Evolutionary conservation across 2,888 invertebrate species (phyloP).

Genomic region (Drosophila austrosaltans): DNA sequence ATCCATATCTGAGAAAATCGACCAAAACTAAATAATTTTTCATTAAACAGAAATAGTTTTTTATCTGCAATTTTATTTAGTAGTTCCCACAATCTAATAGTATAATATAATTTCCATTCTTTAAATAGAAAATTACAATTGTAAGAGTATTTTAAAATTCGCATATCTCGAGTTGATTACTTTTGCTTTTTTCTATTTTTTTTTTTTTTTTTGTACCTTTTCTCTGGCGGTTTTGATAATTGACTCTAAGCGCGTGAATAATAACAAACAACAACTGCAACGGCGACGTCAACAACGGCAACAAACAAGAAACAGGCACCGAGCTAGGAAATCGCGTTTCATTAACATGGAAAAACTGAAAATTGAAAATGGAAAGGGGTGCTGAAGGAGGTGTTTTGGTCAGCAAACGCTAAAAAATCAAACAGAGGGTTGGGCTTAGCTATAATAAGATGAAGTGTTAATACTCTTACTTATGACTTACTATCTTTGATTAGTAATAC

Average conservation of each 20-base stretch:
- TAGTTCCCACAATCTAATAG: too few relatives aligned
- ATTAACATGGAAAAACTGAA: constrained; percentile 69
- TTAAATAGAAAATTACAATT: too few relatives aligned
- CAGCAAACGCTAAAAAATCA: constrained; percentile 27
- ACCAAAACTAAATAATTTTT: too few relatives aligned
- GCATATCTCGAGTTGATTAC: neutral
- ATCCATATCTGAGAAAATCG: too few relatives aligned
- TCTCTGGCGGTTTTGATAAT: constrained; percentile 63
- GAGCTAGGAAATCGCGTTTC: constrained; percentile 76
- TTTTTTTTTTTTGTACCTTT: constrained; percentile 25
- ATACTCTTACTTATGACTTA: neutral
- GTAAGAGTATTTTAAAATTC: neutral
- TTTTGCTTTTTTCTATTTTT: constrained; percentile 34
- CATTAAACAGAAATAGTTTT: too few relatives aligned
- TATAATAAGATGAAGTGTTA: neutral
- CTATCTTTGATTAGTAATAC: too few relatives aligned
- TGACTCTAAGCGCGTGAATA: constrained; percentile 79
- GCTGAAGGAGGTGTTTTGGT: constrained; percentile 33
- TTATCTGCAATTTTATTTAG: too few relatives aligned
- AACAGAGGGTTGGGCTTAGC: neutral
- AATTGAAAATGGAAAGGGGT: constrained; percentile 58
- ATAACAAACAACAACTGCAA: constrained; percentile 62
- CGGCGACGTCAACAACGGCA: constrained; percentile 32
- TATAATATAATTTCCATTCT: too few relatives aligned
- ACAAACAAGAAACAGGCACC: constrained; percentile 40